Evolutionary conservation across 2,888 invertebrate genomes (phyloP).

Genomic region (Boloria selene): DNA sequence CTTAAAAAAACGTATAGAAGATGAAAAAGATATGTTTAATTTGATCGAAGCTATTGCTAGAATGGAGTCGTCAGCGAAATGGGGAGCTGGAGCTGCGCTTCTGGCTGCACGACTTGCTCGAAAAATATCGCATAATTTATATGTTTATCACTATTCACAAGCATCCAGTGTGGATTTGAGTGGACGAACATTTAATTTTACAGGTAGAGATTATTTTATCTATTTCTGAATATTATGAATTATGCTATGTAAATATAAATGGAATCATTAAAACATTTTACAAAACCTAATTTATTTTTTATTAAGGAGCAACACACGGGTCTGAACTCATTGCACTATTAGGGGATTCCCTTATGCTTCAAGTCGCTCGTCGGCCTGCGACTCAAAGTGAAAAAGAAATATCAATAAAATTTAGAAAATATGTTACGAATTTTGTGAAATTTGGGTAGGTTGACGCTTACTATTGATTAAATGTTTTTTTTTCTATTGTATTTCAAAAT

Average conservation of each 20-base stretch:
- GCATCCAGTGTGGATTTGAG: slow-evolving; percentile 69
- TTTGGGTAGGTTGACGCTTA: slow-evolving; percentile 61
- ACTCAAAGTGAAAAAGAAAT: slow-evolving; percentile 82
- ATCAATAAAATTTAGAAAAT: slow-evolving; percentile 57
- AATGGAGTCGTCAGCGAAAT: slow-evolving; percentile 82
- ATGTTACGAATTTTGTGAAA: slow-evolving; percentile 73
- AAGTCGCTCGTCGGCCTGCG: slow-evolving; percentile 84
- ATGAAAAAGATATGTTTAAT: slow-evolving; percentile 57
- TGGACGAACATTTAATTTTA: slow-evolving; percentile 72
- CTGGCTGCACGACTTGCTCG: slow-evolving; percentile 79
- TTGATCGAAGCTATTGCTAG: slow-evolving; percentile 74
- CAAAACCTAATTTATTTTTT: slow-evolving; percentile 1
- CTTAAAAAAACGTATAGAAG: slow-evolving; percentile 46
- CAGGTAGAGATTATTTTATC: slow-evolving; percentile 59
- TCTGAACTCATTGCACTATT: slow-evolving; percentile 85
- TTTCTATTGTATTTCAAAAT: not conserved
- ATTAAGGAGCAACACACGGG: slow-evolving; percentile 84
- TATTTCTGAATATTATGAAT: not conserved
- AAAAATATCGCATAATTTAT: slow-evolving; percentile 69
- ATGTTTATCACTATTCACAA: slow-evolving; percentile 81
- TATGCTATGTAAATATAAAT: not conserved
- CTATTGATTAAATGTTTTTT: not conserved
- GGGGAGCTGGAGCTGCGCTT: slow-evolving; percentile 80
- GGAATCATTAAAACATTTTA: not conserved
- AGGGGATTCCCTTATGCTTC: slow-evolving; percentile 85